phyloP scores from a whole-genome alignment of 1,140 invertebrate species.

The Zophobas morio region DNA sequence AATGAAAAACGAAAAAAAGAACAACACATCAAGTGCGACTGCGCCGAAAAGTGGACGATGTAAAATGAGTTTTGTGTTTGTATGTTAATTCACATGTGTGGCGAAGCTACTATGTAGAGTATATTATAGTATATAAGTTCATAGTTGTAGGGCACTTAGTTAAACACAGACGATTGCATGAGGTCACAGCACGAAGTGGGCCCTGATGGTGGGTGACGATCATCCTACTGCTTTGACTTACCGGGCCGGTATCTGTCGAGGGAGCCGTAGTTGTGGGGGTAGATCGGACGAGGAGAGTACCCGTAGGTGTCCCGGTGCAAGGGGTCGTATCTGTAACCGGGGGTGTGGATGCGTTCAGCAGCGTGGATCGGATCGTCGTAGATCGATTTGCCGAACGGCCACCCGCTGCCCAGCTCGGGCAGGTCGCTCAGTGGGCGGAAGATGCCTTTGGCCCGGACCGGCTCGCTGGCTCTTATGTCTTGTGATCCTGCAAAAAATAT shows the following conservation, averaged over 20 bases:
- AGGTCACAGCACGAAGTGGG: conserved; percentile 11
- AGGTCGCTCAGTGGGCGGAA: conserved; percentile 74
- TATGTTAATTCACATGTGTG: conserved; percentile 38
- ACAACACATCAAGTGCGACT: conserved; percentile 8
- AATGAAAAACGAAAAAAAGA: conserved; percentile 4
- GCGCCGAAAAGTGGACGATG: conserved; percentile 1
- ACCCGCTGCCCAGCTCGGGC: conserved; percentile 76
- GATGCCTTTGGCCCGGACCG: conserved; percentile 78
- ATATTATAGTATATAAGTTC: conserved; percentile 17
- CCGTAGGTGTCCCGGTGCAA: conserved; percentile 91
- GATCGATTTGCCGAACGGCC: conserved; percentile 86
- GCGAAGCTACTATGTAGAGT: conserved; percentile 18
- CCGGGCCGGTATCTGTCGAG: conserved; percentile 86
- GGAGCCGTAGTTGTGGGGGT: conserved; percentile 86
- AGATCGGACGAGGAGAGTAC: conserved; percentile 88
- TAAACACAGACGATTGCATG: conserved; percentile 12
- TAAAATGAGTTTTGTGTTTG: not conserved
- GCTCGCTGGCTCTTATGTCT: conserved; percentile 89
- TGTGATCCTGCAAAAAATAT: conserved; percentile 79
- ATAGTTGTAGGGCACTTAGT: conserved; percentile 26
- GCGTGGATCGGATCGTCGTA: conserved; percentile 85
- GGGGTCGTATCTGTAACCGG: conserved; percentile 90
- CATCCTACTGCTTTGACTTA: conserved; percentile 73
- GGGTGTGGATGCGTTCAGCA: conserved; percentile 85
- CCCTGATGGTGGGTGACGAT: conserved; percentile 25